Base-by-base conservation (phyloP, 2,888 invertebrate genomes). In the Brachyptera putata region DNA sequence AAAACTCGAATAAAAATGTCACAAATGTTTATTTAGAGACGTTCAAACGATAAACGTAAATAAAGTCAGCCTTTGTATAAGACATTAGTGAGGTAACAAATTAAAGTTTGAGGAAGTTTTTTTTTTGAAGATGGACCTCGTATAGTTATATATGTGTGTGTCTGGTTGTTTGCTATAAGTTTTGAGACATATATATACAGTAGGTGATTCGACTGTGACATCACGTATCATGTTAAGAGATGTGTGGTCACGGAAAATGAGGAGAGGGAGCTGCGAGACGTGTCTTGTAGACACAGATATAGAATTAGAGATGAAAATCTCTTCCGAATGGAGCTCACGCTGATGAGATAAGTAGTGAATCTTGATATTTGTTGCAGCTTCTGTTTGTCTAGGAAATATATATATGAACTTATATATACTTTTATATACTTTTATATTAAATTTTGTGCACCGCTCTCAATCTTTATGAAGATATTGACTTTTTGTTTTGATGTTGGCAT, bases 151-250 rank as follows among this genome's bases (percentile, higher is more conserved):
- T 36, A 55, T 16, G 1, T 34, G n/a, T n/a, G n/a, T n/a, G n/a
- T n/a, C n/a, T n/a, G n/a, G 55, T 22, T 55, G 30, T 55, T 34
- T 55, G 55, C 36, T 36, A n/a, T n/a, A n/a, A n/a, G n/a, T n/a
- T n/a, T n/a, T n/a, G n/a, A n/a, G 30, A 11, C 11, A 30, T 30
- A 11, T 49, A 49, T 30, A n/a, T 11, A 36, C n/a, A 34, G 55
- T 18, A 14, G 55, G 34, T 36, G 24, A 36, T 55, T 55, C 22
- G 18, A 26, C 30, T 55, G 55, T 34, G 16, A 16, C 34, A 3
- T 25, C 55, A 55, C 55, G 55, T 55, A 55, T 14, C 9, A 25
- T 24, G 18, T 36, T 36, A 18, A 55, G 34, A 4, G 30, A 55
- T 55, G 55, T 55, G 55, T 1, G 55, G 16, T 55, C 55, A 55